Evolutionary conservation across 1,140 invertebrate species (phyloP), one percentile per base, ranked within the genome.

Genomic region (Uloborus diversus): DNA sequence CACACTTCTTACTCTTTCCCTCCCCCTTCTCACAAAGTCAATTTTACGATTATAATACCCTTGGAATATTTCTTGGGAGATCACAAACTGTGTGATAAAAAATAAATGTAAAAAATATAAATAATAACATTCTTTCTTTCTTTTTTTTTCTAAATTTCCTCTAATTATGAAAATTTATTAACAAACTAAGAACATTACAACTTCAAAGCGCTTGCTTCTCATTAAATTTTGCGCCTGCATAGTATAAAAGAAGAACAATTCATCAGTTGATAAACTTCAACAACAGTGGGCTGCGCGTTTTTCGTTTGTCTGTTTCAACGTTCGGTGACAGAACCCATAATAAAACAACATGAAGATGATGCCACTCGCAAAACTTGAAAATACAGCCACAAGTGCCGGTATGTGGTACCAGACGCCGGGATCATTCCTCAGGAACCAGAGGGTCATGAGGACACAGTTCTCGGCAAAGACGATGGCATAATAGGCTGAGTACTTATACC

Each of bases 381-480:
- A 81, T 14, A 85, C 83, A 17, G 85, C 83, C 20, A 85, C 83
- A 11, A 88, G 37, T 14, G 86, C 70, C 17, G 84, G 84, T 25
- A 84, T 70, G 25, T 81, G 82, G 57, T 83, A 85, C 84, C 84
- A 85, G 23, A 80, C 62, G 25, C 68, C 47, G 9, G 53, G 28
- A 11, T 80, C 68, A 9, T 70, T 70, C 68, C 82, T 79, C 0
- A 85, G 30, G 80, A 85, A 88, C 89, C 89, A 89, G 14, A 87
- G 75, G 0, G 85, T 82, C 51, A 89, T 85, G 83, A 89, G 86
- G 4, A 84, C 75, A 49, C 86, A 82, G 81, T 89, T 89, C 83
- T 90, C 89, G 11, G 82, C 73, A 73, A 88, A 87, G 11, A 87
- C 82, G n/a, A 89, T 83, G 14, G 84, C 65, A 82, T 90, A 90